Evolutionary conservation across 2,113 vertebrate species (phyloP), one percentile per base, ranked within the genome.

Genomic region (Anser brachyrhynchus): DNA sequence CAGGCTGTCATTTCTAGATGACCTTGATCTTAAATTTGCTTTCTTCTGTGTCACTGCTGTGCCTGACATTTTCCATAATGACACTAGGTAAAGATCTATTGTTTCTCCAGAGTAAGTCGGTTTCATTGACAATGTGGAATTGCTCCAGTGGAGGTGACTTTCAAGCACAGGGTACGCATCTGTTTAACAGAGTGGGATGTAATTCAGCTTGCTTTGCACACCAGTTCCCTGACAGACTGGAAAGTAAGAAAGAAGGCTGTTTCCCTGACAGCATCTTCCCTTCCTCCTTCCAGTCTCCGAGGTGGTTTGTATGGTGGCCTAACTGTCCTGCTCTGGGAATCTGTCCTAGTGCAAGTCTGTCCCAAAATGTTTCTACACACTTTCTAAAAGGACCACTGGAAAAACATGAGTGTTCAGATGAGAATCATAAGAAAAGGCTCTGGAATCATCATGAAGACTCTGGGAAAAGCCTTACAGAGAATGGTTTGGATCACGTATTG

Each of bases 11-110:
- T 89, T 94, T 92, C 84, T 76, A 73, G 33, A 90, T 82, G 91
- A 90, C 91, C 90, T 95, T 96, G 57, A 92, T 94, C 80, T 96
- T 96, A 96, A 97, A 93, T 95, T 66, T 89, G 70, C n/a, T 96
- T 86, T 44, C 70, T 89, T 89, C 73, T 76, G 62, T 84, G 80
- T 62, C 66, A 84, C 79, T 92, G 54, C 65, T 84, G 66, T 89
- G 92, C 73, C 86, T 97, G 90, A 96, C 76, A 90, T 96, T 96
- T 96, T 96, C 85, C 33, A 21, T 69, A 90, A 86, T 93, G 91
- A 93, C 77, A 41, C 39, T 57, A 64, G 70, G 80, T 89, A 87
- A 92, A 96, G 90, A 95, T 93, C 76, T 93, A 79, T 92, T 84
- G 77, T 95, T 96, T 92, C 73, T 93, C 46, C 44, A 78, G 88